Evolutionary conservation across 2,113 vertebrate genomes (phyloP).

Genomic region (Ramphastos sulfuratus): DNA sequence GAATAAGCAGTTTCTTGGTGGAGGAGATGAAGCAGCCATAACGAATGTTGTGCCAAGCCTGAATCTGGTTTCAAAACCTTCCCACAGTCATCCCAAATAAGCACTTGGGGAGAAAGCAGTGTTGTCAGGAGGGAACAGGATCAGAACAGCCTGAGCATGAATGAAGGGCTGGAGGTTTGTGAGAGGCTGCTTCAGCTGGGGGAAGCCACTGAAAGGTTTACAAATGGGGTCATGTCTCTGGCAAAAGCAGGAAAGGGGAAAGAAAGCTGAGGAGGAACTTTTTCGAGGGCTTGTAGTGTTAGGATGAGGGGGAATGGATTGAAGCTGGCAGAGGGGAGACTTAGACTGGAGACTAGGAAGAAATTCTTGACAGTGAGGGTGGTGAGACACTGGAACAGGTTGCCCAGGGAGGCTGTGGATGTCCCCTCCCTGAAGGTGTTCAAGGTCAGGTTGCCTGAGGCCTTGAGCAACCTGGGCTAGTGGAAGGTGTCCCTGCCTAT

Average conservation of each 20-base stretch:
- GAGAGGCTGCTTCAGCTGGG: accelerated
- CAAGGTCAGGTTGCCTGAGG: no score
- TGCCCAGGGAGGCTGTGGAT: no score
- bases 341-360: no score
- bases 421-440: no score
- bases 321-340: no score
- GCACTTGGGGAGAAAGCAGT: background rate
- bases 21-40: slow-evolving; percentile 11
- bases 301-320: no score
- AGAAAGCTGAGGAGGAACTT: background rate
- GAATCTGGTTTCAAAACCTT: slow-evolving; percentile 4
- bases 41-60: slow-evolving; percentile 40
- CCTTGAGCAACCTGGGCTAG: no score
- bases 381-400: no score
- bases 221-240: background rate
- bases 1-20: background rate
- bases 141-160: background rate
- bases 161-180: background rate
- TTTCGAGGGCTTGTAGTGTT: no score
- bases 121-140: background rate
- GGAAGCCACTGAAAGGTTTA: background rate
- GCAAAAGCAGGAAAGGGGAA: accelerated
- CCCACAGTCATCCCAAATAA: slow-evolving; percentile 39
- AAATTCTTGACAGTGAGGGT: no score
- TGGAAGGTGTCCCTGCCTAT: no score